Percentiles rank a stretch among this genome's conserved stretches.
phyloP scores from a whole-genome alignment of 1,140 invertebrate species.

The Neotoxoptera formosana region DNA sequence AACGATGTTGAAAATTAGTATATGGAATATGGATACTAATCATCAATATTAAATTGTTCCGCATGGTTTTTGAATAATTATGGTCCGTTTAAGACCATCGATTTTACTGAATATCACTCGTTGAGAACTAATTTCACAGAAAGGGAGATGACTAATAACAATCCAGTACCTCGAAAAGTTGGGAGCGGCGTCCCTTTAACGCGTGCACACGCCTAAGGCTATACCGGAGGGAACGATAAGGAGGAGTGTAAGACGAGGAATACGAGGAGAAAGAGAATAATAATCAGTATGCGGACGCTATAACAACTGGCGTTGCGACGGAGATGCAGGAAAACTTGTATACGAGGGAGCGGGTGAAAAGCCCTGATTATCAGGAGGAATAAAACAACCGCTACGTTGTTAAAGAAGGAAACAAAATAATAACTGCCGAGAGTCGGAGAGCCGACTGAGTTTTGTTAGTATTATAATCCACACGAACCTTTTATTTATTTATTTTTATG shows the following conservation, averaged over 20 bases:
- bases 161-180: conserved; percentile 7
- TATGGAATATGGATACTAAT: background rate
- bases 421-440: background rate
- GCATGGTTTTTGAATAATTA: background rate
- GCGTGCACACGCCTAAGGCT: background rate
- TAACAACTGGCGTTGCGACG: background rate
- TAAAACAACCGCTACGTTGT: background rate
- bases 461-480: background rate
- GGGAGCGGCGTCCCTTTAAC: background rate
- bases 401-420: background rate
- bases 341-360: background rate
- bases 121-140: conserved; percentile 20
- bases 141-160: conserved; percentile 22
- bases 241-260: background rate
- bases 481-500: background rate
- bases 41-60: background rate
- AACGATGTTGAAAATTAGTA: background rate
- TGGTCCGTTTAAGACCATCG: background rate
- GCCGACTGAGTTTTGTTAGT: background rate
- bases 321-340: background rate
- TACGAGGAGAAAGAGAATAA: conserved; percentile 19
- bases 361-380: conserved; percentile 23
- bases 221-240: conserved; percentile 23
- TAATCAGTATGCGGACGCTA: conserved; percentile 16
- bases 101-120: conserved; percentile 5